These are phyloP conservation scores for Anser cygnoides DNA, from an alignment of 2,113 vertebrate genomes.

Conservation along the genomic window DNA sequence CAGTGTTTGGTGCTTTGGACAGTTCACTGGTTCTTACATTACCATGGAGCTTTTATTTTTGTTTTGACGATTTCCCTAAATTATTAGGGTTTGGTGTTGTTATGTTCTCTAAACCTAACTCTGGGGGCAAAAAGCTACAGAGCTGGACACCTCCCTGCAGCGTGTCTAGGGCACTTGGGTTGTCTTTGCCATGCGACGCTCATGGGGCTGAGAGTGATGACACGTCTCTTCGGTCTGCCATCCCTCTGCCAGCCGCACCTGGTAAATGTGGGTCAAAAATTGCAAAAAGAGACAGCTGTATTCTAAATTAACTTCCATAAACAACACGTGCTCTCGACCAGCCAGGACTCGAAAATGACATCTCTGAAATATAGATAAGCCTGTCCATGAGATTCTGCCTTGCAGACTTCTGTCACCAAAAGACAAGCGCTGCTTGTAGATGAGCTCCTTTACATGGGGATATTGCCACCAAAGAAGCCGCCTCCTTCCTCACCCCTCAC, in stretches of 20 bases:
- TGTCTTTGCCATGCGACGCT: background rate
- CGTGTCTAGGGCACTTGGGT: fast-evolving
- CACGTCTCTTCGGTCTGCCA: background rate
- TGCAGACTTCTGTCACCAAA: background rate
- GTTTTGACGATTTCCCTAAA: background rate
- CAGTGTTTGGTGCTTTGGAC: background rate
- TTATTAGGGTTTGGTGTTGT: background rate
- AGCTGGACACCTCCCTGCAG: background rate
- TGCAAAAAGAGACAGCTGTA: background rate
- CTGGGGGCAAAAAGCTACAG: background rate
- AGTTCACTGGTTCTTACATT: background rate
- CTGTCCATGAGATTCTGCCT: background rate
- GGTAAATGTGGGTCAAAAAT: background rate
- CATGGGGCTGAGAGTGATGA: background rate
- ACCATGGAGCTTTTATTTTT: background rate
- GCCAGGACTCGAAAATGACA: background rate
- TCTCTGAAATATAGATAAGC: background rate
- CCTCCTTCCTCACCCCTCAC: background rate
- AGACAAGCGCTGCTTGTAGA: background rate
- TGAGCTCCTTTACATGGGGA: background rate
- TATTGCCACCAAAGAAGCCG: background rate
- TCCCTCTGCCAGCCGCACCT: background rate
- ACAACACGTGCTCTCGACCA: background rate
- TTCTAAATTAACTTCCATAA: background rate
- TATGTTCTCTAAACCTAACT: background rate